Evolutionary conservation across 1,140 invertebrate species (phyloP).

Genomic region (Drosophila nannoptera): DNA sequence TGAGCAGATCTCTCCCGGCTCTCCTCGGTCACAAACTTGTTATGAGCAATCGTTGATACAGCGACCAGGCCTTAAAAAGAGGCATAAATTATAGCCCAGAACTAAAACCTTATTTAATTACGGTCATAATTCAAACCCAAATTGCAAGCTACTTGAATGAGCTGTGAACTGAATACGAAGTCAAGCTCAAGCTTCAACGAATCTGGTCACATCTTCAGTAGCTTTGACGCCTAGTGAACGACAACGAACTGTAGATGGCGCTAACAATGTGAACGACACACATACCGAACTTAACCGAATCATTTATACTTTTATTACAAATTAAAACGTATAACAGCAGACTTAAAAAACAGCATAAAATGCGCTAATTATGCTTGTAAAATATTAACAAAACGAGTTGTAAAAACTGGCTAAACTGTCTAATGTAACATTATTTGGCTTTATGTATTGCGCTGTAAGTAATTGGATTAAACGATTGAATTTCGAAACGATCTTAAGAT

Average conservation of each 20-base stretch:
- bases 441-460: too few species aligned
- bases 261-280: conserved; percentile 1
- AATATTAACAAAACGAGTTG: too few species aligned
- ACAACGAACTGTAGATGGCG: conserved; percentile 48
- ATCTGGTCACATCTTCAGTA: conserved; percentile 24
- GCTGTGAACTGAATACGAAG: not conserved
- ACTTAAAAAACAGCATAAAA: too few species aligned
- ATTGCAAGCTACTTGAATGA: not conserved
- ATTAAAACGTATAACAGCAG: not conserved
- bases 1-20: too few species aligned
- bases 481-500: too few species aligned
- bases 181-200: not conserved
- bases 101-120: not conserved
- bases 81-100: not conserved
- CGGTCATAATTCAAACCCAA: too few species aligned
- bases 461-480: too few species aligned
- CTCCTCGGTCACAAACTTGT: too few species aligned
- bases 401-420: too few species aligned
- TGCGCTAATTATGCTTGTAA: too few species aligned
- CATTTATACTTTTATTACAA: conserved; percentile 9
- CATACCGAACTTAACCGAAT: not conserved
- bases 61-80: not conserved
- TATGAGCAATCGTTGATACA: too few species aligned
- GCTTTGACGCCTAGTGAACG: conserved; percentile 36
- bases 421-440: too few species aligned